These are phyloP conservation scores for Notechis scutatus DNA, from an alignment of 2,113 vertebrate genomes.

Conservation along the genomic window DNA sequence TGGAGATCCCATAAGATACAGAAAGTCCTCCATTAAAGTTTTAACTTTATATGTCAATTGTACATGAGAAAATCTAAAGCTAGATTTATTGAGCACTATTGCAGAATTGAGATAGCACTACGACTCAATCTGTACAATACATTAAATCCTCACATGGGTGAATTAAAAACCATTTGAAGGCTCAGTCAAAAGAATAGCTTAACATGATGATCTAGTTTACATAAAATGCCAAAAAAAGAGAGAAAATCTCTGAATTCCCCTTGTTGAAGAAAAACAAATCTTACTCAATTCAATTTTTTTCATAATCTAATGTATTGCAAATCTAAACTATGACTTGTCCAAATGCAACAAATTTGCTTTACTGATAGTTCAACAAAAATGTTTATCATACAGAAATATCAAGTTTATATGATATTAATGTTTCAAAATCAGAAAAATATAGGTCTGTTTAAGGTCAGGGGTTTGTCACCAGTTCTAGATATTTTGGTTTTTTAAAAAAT, in stretches of 20 bases:
- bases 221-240: background rate
- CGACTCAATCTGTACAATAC: background rate
- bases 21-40: background rate
- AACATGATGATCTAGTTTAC: background rate
- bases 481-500: background rate
- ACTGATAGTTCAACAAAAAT: background rate
- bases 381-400: background rate
- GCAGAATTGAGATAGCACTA: background rate
- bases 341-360: background rate
- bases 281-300: background rate
- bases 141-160: background rate
- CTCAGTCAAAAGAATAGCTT: background rate
- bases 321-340: background rate
- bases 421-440: background rate
- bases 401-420: background rate
- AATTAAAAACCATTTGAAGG: background rate
- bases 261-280: background rate
- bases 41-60: background rate
- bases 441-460: background rate
- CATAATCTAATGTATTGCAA: background rate
- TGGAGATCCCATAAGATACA: background rate
- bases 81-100: background rate
- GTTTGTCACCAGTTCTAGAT: background rate
- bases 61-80: background rate
- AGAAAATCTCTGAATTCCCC: background rate